Evolutionary conservation across 1,140 invertebrate genomes (phyloP).

Genomic region (Cylas formicarius): DNA sequence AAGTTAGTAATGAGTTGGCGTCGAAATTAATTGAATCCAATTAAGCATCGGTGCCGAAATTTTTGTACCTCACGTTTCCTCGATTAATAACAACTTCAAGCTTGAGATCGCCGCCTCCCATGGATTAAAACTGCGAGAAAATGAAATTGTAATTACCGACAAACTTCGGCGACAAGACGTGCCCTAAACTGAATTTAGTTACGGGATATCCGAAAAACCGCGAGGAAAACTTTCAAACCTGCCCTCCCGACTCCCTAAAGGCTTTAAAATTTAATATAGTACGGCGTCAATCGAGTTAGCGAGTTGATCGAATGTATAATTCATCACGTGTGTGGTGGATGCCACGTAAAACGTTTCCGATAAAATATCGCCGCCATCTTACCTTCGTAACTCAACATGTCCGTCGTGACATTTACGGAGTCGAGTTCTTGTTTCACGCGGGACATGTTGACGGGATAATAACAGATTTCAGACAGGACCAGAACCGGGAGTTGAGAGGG

Average conservation of each 20-base stretch:
- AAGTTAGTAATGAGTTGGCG: no score
- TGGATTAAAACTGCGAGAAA: no score
- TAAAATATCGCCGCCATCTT: conserved; percentile 7
- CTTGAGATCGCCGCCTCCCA: no score
- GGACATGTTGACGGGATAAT: conserved; percentile 30
- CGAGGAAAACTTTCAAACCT: background rate
- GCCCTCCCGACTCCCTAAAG: background rate
- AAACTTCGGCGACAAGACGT: no score
- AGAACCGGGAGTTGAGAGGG: conserved; percentile 25
- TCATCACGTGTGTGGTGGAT: background rate
- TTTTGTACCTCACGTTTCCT: no score
- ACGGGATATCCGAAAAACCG: no score
- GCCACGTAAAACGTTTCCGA: background rate
- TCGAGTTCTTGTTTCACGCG: conserved; percentile 26
- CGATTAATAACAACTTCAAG: no score
- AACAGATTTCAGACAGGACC: conserved; percentile 32
- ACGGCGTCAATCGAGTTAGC: background rate
- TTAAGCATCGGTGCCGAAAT: no score
- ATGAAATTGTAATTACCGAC: no score
- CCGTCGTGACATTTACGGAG: conserved; percentile 18
- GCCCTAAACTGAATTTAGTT: no score
- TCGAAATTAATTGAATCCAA: no score
- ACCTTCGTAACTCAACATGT: conserved; percentile 28
- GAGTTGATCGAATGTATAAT: background rate
- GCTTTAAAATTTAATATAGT: background rate